Conservation (phyloP, 2,113 vertebrate species). For the Caranx ignobilis region DNA sequence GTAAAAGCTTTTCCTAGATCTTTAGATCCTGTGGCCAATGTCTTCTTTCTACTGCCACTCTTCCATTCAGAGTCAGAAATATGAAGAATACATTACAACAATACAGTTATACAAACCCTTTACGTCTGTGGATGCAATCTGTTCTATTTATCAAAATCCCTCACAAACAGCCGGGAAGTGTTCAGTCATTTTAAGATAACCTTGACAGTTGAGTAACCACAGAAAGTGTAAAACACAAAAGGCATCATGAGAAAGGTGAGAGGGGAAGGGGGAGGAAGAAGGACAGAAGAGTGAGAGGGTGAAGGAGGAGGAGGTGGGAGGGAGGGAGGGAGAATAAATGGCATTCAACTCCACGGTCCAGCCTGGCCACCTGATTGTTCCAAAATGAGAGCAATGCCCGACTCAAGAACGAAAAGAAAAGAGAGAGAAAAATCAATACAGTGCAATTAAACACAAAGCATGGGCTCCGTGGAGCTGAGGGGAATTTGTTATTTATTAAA, state of each 20-base stretch:
- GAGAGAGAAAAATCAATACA: slow-evolving; percentile 83
- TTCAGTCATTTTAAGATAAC: slow-evolving; percentile 53
- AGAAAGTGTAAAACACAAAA: slow-evolving; percentile 47
- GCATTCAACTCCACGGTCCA: slow-evolving; percentile 74
- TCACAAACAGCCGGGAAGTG: slow-evolving; percentile 31
- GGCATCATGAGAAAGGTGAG: slow-evolving; percentile 17
- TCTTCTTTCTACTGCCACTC: slow-evolving; percentile 1
- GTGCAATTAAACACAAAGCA: slow-evolving; percentile 84
- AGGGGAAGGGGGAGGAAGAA: slow-evolving; percentile 4
- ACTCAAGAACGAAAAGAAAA: slow-evolving; percentile 66
- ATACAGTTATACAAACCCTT: slow-evolving; percentile 22
- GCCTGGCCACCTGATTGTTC: slow-evolving; percentile 82
- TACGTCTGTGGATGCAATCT: slow-evolving; percentile 27
- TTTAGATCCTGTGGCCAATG: slow-evolving; percentile 6
- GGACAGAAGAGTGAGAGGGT: not conserved
- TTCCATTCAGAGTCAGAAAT: slow-evolving; percentile 18
- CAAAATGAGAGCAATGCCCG: slow-evolving; percentile 79
- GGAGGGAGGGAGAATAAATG: slow-evolving; percentile 61
- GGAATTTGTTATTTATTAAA: slow-evolving; percentile 84
- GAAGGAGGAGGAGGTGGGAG: slow-evolving; percentile 16
- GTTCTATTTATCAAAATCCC: slow-evolving; percentile 31
- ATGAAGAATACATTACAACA: slow-evolving; percentile 21
- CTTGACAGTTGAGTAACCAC: slow-evolving; percentile 38
- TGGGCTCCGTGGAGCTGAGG: slow-evolving; percentile 76
- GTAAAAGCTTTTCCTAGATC: slow-evolving; percentile 7